Base-by-base conservation (phyloP, 2,888 invertebrate genomes). In the Aspidiotus destructor region DNA sequence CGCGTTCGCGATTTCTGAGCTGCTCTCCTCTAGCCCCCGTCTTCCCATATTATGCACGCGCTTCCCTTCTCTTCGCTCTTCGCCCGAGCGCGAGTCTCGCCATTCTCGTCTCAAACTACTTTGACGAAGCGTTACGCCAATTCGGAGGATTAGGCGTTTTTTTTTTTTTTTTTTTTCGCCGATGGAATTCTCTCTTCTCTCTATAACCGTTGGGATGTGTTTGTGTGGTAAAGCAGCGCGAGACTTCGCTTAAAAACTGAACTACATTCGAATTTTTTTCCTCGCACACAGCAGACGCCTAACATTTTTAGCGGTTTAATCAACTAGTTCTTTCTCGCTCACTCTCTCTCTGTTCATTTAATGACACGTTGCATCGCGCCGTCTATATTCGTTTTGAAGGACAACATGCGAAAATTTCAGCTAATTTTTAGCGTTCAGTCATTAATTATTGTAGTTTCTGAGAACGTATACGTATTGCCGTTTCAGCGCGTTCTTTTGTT, bases 1-100 rank as follows among this genome's bases (percentile, higher is more conserved):
- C 57, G 57, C 57, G 57, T 57, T 57, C 57, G 57, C 57, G 17
- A 17, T 57, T 57, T 57, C 57, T 57, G 57, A 57, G 17, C 57
- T 17, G 16, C 57, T 57, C 57, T n/a, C 57, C 57, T 57, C 17
- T n/a, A 11, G 15, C 17, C 57, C 57, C 57, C 16, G 16, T 57
- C 17, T n/a, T 17, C 57, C 57, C 17, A 57, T 17, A 10, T 15
- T 57, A 57, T 57, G 57, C 57, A 57, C 57, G 57, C 57, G 57
- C 57, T 57, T 57, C 17, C 15, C 15, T 16, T 57, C 57, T 57
- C 57, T 15, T 57, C 57, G 10, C 57, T 57, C 57, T 17, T 57
- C 57, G 10, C 15, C 57, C 16, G 10, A 11, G 57, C n/a, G 15
- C 16, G 57, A n/a, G 15, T n/a, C 15, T 16, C 57, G 17, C 17